Percentiles rank a stretch among this genome's conserved stretches.
Conservation (phyloP, 2,113 vertebrate species). For the Mirza zaza region DNA sequence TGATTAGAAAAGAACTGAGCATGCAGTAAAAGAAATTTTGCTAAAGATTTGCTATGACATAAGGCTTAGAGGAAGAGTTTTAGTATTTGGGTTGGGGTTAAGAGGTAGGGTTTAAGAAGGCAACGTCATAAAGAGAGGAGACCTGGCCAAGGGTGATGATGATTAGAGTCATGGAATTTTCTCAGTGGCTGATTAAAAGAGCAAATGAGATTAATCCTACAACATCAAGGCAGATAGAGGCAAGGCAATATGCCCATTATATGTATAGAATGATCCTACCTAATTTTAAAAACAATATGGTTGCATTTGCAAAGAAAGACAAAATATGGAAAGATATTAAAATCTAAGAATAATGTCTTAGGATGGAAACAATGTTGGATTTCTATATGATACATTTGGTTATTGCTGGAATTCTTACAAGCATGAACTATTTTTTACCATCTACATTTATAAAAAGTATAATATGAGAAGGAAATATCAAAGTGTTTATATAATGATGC, state of each 20-base stretch:
- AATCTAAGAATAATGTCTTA: neutral
- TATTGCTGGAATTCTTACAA: neutral
- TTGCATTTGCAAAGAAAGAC: neutral
- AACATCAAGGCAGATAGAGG: neutral
- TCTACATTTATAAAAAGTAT: conserved; percentile 12
- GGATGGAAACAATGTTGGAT: neutral
- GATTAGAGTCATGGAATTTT: neutral
- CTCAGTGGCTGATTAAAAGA: neutral
- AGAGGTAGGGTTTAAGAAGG: neutral
- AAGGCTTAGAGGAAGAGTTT: neutral
- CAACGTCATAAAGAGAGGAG: neutral
- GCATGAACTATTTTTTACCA: neutral
- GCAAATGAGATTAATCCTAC: neutral
- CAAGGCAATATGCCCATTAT: neutral
- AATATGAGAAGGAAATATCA: neutral
- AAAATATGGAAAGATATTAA: neutral
- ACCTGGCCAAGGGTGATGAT: neutral
- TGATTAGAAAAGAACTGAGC: neutral
- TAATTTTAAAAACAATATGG: neutral
- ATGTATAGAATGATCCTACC: neutral
- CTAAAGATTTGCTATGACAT: neutral
- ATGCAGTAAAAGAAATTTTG: neutral
- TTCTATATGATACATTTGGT: neutral
- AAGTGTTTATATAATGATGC: neutral
- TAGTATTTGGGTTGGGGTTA: neutral